These are phyloP conservation scores for Neelides folsomi DNA, from an alignment of 2,888 invertebrate species.

Conservation along the genomic window DNA sequence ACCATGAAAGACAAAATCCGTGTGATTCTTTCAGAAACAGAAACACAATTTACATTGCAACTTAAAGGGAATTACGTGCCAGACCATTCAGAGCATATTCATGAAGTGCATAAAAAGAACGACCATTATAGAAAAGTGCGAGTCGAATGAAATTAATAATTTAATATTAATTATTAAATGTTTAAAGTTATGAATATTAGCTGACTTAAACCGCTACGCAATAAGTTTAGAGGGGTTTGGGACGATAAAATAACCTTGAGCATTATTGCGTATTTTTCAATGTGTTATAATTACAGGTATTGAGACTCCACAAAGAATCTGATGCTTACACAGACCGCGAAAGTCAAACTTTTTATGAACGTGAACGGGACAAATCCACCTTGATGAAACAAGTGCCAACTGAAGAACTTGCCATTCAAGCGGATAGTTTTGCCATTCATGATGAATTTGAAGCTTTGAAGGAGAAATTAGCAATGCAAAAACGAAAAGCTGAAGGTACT, in stretches of 20 bases:
- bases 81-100: constrained; percentile 13
- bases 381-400: neutral
- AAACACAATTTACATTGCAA: constrained; percentile 19
- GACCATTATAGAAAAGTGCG: constrained; percentile 18
- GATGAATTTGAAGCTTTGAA: constrained; percentile 25
- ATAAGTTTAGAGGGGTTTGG: too few species aligned
- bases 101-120: constrained; percentile 10
- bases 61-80: constrained; percentile 19
- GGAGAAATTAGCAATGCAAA: constrained; percentile 17
- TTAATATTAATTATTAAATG: neutral
- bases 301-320: constrained; percentile 26
- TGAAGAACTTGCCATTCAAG: constrained; percentile 6
- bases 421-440: constrained; percentile 19
- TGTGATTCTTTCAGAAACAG: constrained; percentile 21
- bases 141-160: neutral
- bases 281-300: constrained; percentile 12
- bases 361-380: constrained; percentile 13
- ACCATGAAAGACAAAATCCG: constrained; percentile 17
- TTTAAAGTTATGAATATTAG: too few species aligned
- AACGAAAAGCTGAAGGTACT: constrained; percentile 19
- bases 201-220: too few species aligned
- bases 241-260: too few species aligned
- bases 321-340: constrained; percentile 18
- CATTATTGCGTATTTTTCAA: neutral
- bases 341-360: constrained; percentile 11